Evolutionary conservation across 2,888 invertebrate genomes (phyloP), one percentile per base, ranked within the genome.

Genomic region (Pomacea canaliculata): DNA sequence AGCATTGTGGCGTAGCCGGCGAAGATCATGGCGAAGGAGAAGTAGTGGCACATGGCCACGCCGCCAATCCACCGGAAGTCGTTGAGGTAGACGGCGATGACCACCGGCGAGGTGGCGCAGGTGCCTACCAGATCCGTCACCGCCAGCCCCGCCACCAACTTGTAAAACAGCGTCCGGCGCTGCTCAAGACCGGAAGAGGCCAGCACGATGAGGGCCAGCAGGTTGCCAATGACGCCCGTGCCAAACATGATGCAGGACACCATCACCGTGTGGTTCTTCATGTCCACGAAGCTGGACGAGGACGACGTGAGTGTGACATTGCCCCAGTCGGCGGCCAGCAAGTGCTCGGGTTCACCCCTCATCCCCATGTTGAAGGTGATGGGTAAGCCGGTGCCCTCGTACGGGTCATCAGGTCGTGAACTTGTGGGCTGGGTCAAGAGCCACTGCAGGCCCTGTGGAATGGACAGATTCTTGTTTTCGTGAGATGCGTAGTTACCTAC

Each of bases 91-190:
- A 85, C 84, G 5, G 83, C 81, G 23, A 88, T 86, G 18, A 87
- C 87, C 13, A 89, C 83, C 0, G 88, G 87, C 9, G 90, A 89
- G 18, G 89, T 89, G 70, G 87, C 79, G 10, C 86, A 77, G n/a
- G 89, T 91, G 9, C 91, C 91, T 12, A 90, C 73, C 16, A 91
- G 83, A 81, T 91, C 91, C 1, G 90, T 90, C 85, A 89, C 86
- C 16, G 89, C 90, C 27, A 91, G 82, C 18, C 87, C 89, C 9
- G 88, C 89, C 60, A 91, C 87, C 63, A 91, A 83, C 69, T 89
- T 86, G 83, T 90, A 91, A 80, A 91, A 91, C 23, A 90, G 84
- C 7, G 89, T 90, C 78, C 87, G 79, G 62, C 85, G 85, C 68
- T 88, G 87, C 51, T 89, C 88, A 18, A 81, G 69, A 5, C 83